phyloP scores from a whole-genome alignment of 2,113 vertebrate genomes.

The Periophthalmus modestus region DNA sequence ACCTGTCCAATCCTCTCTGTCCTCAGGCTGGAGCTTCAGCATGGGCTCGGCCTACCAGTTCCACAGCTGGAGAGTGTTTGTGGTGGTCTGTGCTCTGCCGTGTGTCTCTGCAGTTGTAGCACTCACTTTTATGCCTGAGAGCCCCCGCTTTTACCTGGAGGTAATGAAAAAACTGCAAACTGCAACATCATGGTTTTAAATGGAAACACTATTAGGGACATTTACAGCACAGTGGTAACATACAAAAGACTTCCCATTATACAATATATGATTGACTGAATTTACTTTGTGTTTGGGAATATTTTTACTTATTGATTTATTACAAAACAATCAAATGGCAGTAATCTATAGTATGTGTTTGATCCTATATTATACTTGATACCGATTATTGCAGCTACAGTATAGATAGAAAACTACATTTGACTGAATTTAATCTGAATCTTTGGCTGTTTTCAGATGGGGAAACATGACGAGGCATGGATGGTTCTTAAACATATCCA shows the following conservation, averaged over 20 bases:
- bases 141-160: slow-evolving; percentile 89
- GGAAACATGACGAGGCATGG: slow-evolving; percentile 98
- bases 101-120: slow-evolving; percentile 93
- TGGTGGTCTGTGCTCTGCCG: slow-evolving; percentile 94
- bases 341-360: not conserved
- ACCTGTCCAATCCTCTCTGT: not conserved
- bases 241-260: not conserved
- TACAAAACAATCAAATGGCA: too few relatives aligned
- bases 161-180: slow-evolving; percentile 35
- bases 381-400: not conserved
- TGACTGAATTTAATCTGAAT: not conserved
- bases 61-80: slow-evolving; percentile 98
- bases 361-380: not conserved
- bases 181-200: slow-evolving; percentile 12
- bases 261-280: not conserved
- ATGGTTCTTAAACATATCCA: slow-evolving; percentile 99
- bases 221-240: not conserved
- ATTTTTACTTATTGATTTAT: not conserved
- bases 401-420: not conserved
- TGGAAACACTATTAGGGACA: not conserved
- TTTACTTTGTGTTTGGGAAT: too few relatives aligned
- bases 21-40: slow-evolving; percentile 97
- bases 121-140: slow-evolving; percentile 98
- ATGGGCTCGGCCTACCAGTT: slow-evolving; percentile 99
- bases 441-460: slow-evolving; percentile 73